These are phyloP conservation scores for Euplagia quadripunctaria DNA, from an alignment of 2,888 invertebrate genomes.

Conservation along the genomic window DNA sequence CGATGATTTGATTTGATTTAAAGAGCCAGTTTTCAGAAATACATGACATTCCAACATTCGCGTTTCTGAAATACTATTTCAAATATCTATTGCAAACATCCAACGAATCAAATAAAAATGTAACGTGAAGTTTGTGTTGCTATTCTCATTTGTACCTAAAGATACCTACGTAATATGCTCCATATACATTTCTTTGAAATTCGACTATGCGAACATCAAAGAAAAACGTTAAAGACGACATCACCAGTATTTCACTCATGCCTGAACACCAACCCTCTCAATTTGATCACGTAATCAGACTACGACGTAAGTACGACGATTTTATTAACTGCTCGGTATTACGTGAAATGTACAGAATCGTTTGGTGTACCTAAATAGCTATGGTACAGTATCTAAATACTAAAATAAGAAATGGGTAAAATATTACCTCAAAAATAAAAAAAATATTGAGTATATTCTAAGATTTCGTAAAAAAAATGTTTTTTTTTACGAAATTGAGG, in stretches of 20 bases:
- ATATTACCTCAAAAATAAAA: too few relatives aligned
- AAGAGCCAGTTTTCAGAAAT: too few relatives aligned
- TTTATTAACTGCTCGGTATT: conserved; percentile 19
- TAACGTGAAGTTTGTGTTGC: background rate
- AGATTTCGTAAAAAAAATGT: too few relatives aligned
- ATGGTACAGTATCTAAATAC: background rate
- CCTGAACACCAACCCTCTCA: conserved; percentile 22
- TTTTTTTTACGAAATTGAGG: too few relatives aligned
- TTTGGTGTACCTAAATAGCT: background rate
- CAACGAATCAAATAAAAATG: background rate
- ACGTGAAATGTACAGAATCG: conserved; percentile 15
- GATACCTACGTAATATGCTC: background rate
- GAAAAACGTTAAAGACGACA: conserved; percentile 14
- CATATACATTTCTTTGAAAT: conserved; percentile 8
- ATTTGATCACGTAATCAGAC: conserved; percentile 24
- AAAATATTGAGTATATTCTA: too few relatives aligned
- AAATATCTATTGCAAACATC: background rate
- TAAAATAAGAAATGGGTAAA: background rate
- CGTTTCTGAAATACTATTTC: background rate
- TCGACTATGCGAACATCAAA: conserved; percentile 7
- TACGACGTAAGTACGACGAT: conserved; percentile 12
- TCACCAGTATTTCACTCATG: conserved; percentile 15
- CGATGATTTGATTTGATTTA: too few relatives aligned
- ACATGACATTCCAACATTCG: background rate
- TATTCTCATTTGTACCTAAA: background rate